Percentiles rank a stretch among this genome's conserved stretches.
These are phyloP conservation scores for Drosophila lacertosa DNA, from an alignment of 1,140 invertebrate genomes.

Conservation along the genomic window DNA sequence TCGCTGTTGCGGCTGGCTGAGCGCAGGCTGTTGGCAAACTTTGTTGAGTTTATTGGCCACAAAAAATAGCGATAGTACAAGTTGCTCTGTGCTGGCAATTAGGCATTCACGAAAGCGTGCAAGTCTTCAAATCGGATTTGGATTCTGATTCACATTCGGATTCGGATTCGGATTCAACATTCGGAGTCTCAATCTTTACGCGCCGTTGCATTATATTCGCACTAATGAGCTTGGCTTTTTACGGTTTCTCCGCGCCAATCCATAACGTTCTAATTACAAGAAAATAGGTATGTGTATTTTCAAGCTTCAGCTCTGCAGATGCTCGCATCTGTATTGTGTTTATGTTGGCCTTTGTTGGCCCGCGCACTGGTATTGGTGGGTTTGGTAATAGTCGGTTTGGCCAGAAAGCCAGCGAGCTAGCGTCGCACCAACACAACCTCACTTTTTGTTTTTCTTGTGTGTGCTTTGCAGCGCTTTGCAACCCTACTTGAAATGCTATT, in stretches of 20 bases:
- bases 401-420: constrained; percentile 22
- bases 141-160: constrained; percentile 14
- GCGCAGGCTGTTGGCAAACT: constrained; percentile 48
- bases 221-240: constrained; percentile 33
- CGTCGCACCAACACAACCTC: constrained; percentile 71
- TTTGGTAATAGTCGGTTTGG: constrained; percentile 72
- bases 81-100: constrained; percentile 52
- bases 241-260: constrained; percentile 26
- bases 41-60: constrained; percentile 77
- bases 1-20: constrained; percentile 58
- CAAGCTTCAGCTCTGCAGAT: constrained; percentile 7
- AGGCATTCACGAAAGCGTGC: constrained; percentile 74
- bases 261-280: constrained; percentile 53
- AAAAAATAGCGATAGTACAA: constrained; percentile 41
- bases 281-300: constrained; percentile 11
- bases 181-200: constrained; percentile 42
- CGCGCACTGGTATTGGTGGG: constrained; percentile 54
- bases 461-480: constrained; percentile 16
- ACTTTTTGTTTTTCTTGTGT: constrained; percentile 43
- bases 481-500: constrained; percentile 13
- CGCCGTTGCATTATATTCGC: constrained; percentile 42
- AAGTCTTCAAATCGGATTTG: constrained; percentile 41
- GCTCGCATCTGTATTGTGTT: constrained; percentile 11
- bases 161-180: constrained; percentile 20
- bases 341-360: constrained; percentile 60